These are phyloP conservation scores for Phylloscopus trochiloides DNA, from an alignment of 2,113 vertebrate genomes.

Conservation along the genomic window DNA sequence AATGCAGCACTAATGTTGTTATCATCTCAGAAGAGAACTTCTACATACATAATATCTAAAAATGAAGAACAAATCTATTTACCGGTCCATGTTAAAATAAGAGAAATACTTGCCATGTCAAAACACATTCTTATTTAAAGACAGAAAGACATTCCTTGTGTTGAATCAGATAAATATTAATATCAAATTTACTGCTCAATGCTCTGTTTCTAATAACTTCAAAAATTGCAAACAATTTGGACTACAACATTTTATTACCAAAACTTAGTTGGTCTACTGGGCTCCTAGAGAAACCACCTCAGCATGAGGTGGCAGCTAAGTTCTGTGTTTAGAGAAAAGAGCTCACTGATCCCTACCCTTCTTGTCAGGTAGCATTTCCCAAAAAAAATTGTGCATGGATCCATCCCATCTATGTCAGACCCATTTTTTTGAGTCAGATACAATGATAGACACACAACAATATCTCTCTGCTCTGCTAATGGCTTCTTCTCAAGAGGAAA, in stretches of 20 bases:
- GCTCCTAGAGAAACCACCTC: background rate
- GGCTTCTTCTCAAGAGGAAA: background rate
- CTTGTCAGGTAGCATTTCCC: background rate
- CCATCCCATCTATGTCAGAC: background rate
- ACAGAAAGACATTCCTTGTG: background rate
- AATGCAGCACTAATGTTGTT: conserved; percentile 42
- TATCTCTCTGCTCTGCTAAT: background rate
- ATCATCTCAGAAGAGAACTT: conserved; percentile 41
- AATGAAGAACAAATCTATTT: conserved; percentile 33
- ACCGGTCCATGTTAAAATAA: background rate
- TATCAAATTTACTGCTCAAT: background rate
- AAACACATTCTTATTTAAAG: conserved; percentile 28
- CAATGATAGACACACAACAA: background rate
- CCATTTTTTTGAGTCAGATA: background rate
- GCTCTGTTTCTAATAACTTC: background rate
- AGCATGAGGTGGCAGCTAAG: background rate
- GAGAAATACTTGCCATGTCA: background rate
- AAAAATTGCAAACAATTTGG: background rate
- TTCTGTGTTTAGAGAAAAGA: background rate
- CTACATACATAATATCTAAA: background rate
- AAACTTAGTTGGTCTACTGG: background rate
- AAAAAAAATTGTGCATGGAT: background rate
- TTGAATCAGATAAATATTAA: conserved; percentile 27
- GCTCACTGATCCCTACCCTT: background rate
- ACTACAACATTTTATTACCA: background rate